A percentile compares a stretch with the other conserved stretches of the same genome.
These are phyloP conservation scores for Tridacna crocea DNA, from an alignment of 2,888 invertebrate genomes.

Conservation along the genomic window DNA sequence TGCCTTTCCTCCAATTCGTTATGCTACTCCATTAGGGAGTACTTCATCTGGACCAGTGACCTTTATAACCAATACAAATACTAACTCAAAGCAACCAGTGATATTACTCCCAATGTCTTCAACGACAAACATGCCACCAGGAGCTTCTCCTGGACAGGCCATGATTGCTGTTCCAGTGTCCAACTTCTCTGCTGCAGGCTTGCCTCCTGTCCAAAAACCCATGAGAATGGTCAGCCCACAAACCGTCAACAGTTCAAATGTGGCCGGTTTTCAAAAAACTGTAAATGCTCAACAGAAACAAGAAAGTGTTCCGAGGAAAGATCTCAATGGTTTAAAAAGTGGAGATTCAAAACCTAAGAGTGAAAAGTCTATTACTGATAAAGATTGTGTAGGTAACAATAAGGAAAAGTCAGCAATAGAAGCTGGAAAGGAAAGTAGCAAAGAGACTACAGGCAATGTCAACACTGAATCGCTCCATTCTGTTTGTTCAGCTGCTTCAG, in stretches of 20 bases:
- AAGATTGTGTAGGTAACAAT: not conserved
- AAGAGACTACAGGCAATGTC: no score
- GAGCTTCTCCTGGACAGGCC: not conserved
- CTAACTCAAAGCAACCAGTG: constrained; percentile 1
- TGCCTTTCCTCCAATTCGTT: constrained; percentile 14
- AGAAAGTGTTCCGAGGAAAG: constrained; percentile 15
- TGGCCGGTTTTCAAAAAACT: not conserved
- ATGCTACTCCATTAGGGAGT: constrained; percentile 1
- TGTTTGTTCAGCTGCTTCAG: no score
- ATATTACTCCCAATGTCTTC: constrained; percentile 7
- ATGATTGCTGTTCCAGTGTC: constrained; percentile 23
- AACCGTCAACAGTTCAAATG: not conserved
- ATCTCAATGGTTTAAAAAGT: not conserved
- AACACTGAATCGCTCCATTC: no score
- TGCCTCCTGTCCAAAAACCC: constrained; percentile 16
- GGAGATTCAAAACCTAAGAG: no score
- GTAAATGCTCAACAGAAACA: not conserved
- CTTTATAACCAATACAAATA: not conserved
- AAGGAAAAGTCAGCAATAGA: not conserved
- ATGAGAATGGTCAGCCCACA: constrained; percentile 12
- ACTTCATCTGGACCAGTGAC: not conserved
- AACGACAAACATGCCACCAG: constrained; percentile 9
- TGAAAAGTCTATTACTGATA: not conserved
- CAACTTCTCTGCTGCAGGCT: not conserved
- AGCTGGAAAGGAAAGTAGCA: not conserved